Evolutionary conservation across 2,888 invertebrate genomes (phyloP).

Genomic region (Theodoxus fluviatilis): DNA sequence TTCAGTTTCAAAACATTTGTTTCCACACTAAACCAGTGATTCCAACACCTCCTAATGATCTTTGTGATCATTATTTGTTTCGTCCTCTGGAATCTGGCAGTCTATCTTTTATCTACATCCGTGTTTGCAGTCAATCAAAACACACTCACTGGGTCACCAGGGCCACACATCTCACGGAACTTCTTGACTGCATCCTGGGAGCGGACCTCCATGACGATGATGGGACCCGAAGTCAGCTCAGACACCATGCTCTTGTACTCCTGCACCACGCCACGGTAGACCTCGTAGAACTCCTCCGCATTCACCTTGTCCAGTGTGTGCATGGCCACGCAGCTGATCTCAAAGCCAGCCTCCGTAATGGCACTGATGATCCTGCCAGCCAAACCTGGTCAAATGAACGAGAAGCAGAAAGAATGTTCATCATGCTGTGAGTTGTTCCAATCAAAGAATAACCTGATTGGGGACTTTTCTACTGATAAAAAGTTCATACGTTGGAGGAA

Average conservation of each 20-base stretch:
- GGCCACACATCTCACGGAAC: constrained; percentile 86
- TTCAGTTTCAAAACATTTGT: too few relatives aligned
- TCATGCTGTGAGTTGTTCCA: too few relatives aligned
- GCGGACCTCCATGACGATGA: constrained; percentile 82
- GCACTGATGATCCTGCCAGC: constrained; percentile 76
- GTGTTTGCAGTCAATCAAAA: neutral
- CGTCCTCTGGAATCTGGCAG: too few relatives aligned
- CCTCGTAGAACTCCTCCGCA: constrained; percentile 90
- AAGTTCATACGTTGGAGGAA: too few relatives aligned
- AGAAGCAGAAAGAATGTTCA: neutral
- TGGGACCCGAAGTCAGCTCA: constrained; percentile 84
- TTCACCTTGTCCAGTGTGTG: constrained; percentile 80
- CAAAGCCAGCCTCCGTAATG: constrained; percentile 80
- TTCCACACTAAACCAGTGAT: too few relatives aligned
- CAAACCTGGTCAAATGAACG: constrained; percentile 53
- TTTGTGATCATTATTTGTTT: too few relatives aligned
- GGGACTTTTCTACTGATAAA: too few relatives aligned
- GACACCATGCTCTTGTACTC: constrained; percentile 74
- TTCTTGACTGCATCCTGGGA: constrained; percentile 63
- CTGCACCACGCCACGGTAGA: constrained; percentile 80
- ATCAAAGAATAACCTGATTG: too few relatives aligned
- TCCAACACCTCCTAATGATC: too few relatives aligned
- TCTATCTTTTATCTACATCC: too few relatives aligned
- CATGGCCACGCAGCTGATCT: constrained; percentile 78
- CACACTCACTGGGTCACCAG: constrained; percentile 82